A percentile compares a stretch with the other conserved stretches of the same genome.
phyloP scores from a whole-genome alignment of 2,888 invertebrate species.

The Macroteleia sp. region DNA sequence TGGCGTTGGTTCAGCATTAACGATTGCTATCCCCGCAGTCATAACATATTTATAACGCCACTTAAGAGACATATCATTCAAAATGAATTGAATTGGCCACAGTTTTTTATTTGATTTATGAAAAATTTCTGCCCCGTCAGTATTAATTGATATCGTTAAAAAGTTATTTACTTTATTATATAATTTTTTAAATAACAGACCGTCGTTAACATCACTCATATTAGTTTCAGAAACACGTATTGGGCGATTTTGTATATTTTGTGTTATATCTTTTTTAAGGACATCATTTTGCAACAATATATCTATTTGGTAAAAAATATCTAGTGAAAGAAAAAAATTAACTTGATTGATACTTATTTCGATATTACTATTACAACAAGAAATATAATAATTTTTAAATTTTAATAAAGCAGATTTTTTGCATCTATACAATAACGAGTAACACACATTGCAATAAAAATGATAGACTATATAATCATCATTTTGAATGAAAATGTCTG shows the following conservation, averaged over 20 bases:
- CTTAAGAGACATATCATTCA: slow-evolving; percentile 22
- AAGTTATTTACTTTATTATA: neutral
- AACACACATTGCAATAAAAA: slow-evolving; percentile 28
- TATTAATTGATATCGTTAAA: slow-evolving; percentile 32
- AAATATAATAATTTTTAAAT: too few species aligned
- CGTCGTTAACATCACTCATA: neutral
- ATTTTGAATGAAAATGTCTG: neutral
- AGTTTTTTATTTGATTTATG: slow-evolving; percentile 25
- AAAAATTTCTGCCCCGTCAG: slow-evolving; percentile 35
- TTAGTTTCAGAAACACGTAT: too few species aligned
- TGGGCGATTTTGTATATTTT: too few species aligned
- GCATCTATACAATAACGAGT: too few species aligned
- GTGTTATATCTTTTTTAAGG: neutral
- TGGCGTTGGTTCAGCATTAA: slow-evolving; percentile 16
- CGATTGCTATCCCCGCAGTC: slow-evolving; percentile 17
- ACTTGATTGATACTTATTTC: neutral
- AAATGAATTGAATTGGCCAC: slow-evolving; percentile 39
- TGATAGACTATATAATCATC: slow-evolving; percentile 27
- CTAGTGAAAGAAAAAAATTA: slow-evolving; percentile 6
- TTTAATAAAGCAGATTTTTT: too few species aligned
- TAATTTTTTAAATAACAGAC: slow-evolving; percentile 11
- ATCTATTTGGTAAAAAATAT: slow-evolving; percentile 10
- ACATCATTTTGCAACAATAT: neutral
- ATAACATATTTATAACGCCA: slow-evolving; percentile 27
- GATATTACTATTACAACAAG: slow-evolving; percentile 6